Base-by-base conservation (phyloP, 2,113 vertebrate genomes). In the Tichodroma muraria region DNA sequence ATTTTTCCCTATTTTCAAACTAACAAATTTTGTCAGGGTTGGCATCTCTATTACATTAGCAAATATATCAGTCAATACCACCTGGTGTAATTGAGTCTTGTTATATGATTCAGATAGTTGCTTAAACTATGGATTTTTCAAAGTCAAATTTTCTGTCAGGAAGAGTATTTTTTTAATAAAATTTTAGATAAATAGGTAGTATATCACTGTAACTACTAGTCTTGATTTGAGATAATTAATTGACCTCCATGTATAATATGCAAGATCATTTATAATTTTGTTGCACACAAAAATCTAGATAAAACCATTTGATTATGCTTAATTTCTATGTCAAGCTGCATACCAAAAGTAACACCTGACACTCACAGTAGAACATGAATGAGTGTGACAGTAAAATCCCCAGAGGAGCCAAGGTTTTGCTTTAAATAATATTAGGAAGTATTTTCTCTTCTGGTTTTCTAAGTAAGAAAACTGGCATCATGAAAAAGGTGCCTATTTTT, bases 21-120 rank as follows among this genome's bases (percentile, higher is more conserved):
- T 96, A 97, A 97, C 89, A 85, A 86, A 88, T 97, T 96, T 88
- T 97, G 80, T 96, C 89, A 96, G 63, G 54, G 33, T 87, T 97
- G 94, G 84, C 96, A 96, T 97, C 86, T 97, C 96, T 97, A 94
- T 97, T 94, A 89, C 53, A 70, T 96, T 97, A 97, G 80, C 85
- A 97, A 96, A 97, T 90, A 83, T 40, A 96, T 94, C 83, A 91
- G 61, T 97, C 95, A 96, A 90, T 95, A 96, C 45, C 64, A 95
- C 78, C 89, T 94, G 81, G 57, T 95, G 25, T 92, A 94, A 96
- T 78, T 95, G 82, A 97, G 81, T 85, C 85, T 93, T 91, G 19
- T 88, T 95, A 88, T 85, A 38, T 75, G 65, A 94, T 76, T 94
- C 73, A 86, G 85, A 86, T 89, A 94, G 75, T 90, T 96, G 52